Conservation (phyloP, 1,140 invertebrate genomes). For the Anastrepha ludens region DNA sequence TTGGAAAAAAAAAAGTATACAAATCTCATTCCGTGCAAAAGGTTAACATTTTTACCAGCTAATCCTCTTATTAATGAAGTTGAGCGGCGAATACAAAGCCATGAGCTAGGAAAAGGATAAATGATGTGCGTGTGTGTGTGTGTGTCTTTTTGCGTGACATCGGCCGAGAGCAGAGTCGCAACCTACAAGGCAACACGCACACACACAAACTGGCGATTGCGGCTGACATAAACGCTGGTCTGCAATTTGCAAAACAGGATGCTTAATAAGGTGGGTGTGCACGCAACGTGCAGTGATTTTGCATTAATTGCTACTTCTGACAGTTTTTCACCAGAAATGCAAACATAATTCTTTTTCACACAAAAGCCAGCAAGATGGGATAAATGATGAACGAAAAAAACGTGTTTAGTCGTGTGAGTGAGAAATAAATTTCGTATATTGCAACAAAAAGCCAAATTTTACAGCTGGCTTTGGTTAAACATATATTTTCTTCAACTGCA, state of each 20-base stretch:
- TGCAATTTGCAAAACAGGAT: constrained; percentile 11
- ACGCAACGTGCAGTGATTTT: neutral
- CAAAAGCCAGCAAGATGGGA: neutral
- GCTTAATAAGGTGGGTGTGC: neutral
- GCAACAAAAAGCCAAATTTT: neutral
- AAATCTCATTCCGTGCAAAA: neutral
- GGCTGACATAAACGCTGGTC: neutral
- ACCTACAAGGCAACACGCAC: too few relatives aligned
- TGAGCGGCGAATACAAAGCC: neutral
- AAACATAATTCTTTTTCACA: neutral
- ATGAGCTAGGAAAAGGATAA: neutral
- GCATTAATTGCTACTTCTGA: constrained; percentile 11
- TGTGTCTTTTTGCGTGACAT: neutral
- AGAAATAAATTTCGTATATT: neutral
- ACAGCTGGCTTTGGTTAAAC: neutral
- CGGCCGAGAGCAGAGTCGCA: neutral
- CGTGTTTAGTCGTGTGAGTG: too few relatives aligned
- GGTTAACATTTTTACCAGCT: constrained; percentile 19
- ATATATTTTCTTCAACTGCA: too few relatives aligned
- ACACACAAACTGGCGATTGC: too few relatives aligned
- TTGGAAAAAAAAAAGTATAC: neutral
- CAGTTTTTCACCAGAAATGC: neutral
- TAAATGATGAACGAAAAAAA: neutral
- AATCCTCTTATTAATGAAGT: constrained; percentile 40
- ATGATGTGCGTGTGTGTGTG: neutral